A percentile compares a stretch with the other conserved stretches of the same genome.
Evolutionary conservation across 2,113 vertebrate genomes (phyloP).

Genomic region (Barbus barbus): DNA sequence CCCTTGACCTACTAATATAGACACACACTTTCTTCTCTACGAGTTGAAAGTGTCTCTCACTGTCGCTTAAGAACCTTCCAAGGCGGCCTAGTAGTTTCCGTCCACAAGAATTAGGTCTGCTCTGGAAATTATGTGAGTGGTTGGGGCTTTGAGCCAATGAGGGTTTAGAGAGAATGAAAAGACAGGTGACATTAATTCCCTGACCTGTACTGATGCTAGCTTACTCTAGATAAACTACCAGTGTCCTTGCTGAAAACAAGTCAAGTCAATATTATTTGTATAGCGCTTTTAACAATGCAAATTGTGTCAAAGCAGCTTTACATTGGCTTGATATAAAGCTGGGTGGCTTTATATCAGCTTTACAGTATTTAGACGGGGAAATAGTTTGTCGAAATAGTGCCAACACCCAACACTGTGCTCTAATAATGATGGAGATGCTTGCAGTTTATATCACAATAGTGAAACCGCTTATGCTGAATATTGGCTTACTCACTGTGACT

Average conservation of each 20-base stretch:
- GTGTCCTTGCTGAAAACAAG: constrained; percentile 52
- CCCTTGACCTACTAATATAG: constrained; percentile 19
- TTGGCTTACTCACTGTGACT: no score
- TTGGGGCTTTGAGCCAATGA: constrained; percentile 61
- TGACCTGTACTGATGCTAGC: constrained; percentile 70
- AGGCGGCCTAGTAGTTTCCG: constrained; percentile 52
- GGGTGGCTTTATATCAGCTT: no score
- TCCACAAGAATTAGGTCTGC: constrained; percentile 75
- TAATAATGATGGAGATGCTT: not conserved
- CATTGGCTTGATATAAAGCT: no score
- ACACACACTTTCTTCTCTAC: constrained; percentile 25
- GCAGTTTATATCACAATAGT: not conserved
- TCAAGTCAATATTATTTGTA: no score
- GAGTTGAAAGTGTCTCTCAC: not conserved
- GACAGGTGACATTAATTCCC: constrained; percentile 75
- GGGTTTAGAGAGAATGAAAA: constrained; percentile 67
- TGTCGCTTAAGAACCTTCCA: constrained; percentile 36
- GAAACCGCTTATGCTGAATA: not conserved
- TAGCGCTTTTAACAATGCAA: no score
- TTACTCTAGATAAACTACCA: constrained; percentile 61
- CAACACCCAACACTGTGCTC: not conserved
- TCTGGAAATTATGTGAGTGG: constrained; percentile 66
- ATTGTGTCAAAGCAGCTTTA: no score
- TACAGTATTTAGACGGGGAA: no score
- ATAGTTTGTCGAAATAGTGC: no score